Conservation (phyloP, 2,113 vertebrate species). For the Oostethus manadensis region DNA sequence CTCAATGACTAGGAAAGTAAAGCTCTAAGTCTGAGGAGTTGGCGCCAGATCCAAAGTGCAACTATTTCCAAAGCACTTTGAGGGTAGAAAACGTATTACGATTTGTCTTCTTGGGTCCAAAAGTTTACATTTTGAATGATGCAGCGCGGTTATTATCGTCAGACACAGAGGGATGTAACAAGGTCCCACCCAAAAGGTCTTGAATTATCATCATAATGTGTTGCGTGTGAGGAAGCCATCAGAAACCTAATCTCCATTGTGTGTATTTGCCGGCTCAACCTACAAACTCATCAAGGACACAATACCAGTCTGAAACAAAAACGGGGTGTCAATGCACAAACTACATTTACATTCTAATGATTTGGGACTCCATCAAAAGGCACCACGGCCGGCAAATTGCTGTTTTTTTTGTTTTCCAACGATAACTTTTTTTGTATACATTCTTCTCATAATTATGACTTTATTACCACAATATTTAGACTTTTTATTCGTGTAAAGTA, state of each 20-base stretch:
- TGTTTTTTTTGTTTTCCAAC: too few relatives aligned
- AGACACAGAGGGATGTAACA: neutral
- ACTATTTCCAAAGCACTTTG: neutral
- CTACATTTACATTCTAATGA: neutral
- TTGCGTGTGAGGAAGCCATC: neutral
- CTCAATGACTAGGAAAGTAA: too few relatives aligned
- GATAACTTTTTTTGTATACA: too few relatives aligned
- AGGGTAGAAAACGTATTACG: neutral
- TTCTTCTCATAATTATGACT: too few relatives aligned
- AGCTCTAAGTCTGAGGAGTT: too few relatives aligned
- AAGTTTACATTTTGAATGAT: neutral
- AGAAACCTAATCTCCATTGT: conserved; percentile 2
- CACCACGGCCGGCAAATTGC: neutral
- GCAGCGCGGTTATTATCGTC: neutral
- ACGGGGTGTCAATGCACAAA: neutral
- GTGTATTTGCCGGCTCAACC: neutral
- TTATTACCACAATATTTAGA: too few relatives aligned
- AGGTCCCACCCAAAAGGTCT: neutral
- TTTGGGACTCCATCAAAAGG: neutral
- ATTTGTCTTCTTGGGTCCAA: neutral
- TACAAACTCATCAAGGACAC: neutral
- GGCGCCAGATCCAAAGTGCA: too few relatives aligned
- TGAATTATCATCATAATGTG: neutral
- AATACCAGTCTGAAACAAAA: neutral
- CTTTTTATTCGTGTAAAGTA: too few relatives aligned